Percentiles rank a stretch among this genome's conserved stretches.
Evolutionary conservation across 2,797 vertebrate genomes (phyloP).

Genomic region (Neopelma chrysocephalum): DNA sequence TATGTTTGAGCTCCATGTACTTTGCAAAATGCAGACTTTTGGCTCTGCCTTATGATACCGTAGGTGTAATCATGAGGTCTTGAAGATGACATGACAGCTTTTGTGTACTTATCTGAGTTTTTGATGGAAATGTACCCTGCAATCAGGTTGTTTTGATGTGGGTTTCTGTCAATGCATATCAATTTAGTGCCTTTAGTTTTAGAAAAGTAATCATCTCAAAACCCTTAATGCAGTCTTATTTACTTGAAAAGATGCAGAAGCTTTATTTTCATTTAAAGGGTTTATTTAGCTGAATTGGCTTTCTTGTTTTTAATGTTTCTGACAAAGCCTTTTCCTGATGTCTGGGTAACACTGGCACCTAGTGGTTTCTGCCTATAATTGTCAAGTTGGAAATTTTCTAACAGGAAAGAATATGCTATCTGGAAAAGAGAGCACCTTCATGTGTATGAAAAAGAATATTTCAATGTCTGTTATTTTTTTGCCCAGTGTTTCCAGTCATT

Average conservation of each 20-base stretch:
- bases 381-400: neutral
- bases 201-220: neutral
- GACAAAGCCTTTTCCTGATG: neutral
- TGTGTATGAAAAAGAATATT: neutral
- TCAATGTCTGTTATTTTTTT: neutral
- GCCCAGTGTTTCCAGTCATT: neutral
- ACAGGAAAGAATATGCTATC: accelerated
- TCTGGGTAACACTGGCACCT: slow-evolving; percentile 69
- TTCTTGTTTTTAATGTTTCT: neutral
- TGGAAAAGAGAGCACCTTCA: neutral
- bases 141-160: neutral
- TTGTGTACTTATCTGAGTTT: neutral
- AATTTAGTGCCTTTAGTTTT: neutral
- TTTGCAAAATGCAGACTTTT: neutral
- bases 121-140: neutral
- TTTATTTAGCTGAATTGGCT: neutral
- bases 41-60: neutral
- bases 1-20: neutral
- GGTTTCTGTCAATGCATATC: neutral
- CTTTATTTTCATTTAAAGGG: neutral
- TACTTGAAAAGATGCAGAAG: neutral
- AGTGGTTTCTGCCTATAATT: slow-evolving; percentile 23
- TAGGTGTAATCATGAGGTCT: neutral
- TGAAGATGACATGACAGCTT: neutral
- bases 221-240: neutral